Percentiles rank a stretch among this genome's conserved stretches.
Conservation (phyloP, 2,113 vertebrate species). For the Labeo catla region DNA sequence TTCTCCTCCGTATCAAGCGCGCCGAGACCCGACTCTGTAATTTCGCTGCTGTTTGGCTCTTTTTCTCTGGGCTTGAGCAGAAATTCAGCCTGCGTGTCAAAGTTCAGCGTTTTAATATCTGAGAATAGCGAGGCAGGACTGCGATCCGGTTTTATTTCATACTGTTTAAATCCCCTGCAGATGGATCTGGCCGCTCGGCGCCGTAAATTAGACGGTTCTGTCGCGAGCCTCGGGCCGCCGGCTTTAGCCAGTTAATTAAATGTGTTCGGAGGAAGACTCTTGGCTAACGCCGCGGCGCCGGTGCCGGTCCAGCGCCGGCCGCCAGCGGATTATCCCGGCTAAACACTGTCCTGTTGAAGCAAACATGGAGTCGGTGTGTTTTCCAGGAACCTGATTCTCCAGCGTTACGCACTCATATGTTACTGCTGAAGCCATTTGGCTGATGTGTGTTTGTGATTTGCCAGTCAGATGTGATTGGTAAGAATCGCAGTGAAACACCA, state of each 20-base stretch:
- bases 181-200: constrained; percentile 44
- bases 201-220: constrained; percentile 52
- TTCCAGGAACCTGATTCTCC: background rate
- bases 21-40: constrained; percentile 24
- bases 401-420: background rate
- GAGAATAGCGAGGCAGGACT: constrained; percentile 45
- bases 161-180: constrained; percentile 56
- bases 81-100: constrained; percentile 33
- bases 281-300: constrained; percentile 4
- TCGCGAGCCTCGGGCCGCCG: constrained; percentile 23
- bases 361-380: background rate
- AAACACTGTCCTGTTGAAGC: constrained; percentile 24
- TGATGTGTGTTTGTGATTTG: background rate
- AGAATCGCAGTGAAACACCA: background rate
- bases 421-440: background rate
- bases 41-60: constrained; percentile 28
- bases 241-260: constrained; percentile 61
- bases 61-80: constrained; percentile 30
- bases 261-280: constrained; percentile 26
- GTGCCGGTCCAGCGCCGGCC: background rate
- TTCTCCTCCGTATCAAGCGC: constrained; percentile 22
- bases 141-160: constrained; percentile 48
- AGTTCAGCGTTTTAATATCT: constrained; percentile 58
- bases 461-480: too few species aligned
- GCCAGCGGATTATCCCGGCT: constrained; percentile 1